Conservation (phyloP, 2,113 vertebrate genomes). For the Pseudonaja textilis region DNA sequence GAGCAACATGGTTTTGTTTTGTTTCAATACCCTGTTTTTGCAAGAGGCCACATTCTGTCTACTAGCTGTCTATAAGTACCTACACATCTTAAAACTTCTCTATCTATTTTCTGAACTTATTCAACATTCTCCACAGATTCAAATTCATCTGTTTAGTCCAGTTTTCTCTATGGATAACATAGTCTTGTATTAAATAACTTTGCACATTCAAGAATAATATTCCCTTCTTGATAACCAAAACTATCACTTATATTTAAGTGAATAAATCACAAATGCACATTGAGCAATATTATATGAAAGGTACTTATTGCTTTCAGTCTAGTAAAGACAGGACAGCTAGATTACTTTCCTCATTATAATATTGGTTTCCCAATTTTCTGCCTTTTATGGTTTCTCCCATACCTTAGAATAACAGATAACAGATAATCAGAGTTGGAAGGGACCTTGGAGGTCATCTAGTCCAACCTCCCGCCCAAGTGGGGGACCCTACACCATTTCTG, state of each 20-base stretch:
- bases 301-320: background rate
- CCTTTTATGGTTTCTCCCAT: background rate
- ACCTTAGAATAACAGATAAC: background rate
- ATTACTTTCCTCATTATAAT: conserved; percentile 27
- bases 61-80: background rate
- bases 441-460: too few relatives aligned
- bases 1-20: background rate
- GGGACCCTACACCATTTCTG: too few relatives aligned
- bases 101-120: background rate
- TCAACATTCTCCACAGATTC: background rate
- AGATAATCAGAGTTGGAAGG: too few relatives aligned
- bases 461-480: too few relatives aligned
- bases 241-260: background rate
- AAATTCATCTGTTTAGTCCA: background rate
- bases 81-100: background rate
- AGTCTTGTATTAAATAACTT: background rate
- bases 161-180: background rate
- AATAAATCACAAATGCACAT: background rate
- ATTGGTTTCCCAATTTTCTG: background rate
- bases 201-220: background rate
- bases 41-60: background rate
- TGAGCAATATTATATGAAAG: conserved; percentile 18
- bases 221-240: background rate
- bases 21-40: background rate
- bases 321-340: conserved; percentile 14